phyloP scores from a whole-genome alignment of 2,888 invertebrate genomes.

The Homarus gammarus region DNA sequence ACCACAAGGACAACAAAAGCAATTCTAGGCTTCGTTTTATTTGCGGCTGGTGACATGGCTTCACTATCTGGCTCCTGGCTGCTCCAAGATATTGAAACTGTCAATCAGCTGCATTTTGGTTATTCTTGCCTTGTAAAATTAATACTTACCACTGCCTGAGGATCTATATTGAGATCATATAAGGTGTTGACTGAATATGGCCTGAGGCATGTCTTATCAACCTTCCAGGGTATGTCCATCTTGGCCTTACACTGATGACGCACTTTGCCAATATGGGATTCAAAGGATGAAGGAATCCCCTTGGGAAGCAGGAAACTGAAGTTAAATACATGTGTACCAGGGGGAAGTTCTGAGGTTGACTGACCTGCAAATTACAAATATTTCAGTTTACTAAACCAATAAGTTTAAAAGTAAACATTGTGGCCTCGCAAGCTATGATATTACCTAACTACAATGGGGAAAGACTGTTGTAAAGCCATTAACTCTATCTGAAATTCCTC shows the following conservation, averaged over 20 bases:
- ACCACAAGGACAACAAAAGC: too few species aligned
- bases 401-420: neutral
- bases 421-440: too few species aligned
- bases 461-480: neutral
- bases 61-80: too few species aligned
- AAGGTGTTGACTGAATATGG: constrained; percentile 56
- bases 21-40: too few species aligned
- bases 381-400: neutral
- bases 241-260: constrained; percentile 60
- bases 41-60: too few species aligned
- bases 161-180: constrained; percentile 39
- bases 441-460: neutral
- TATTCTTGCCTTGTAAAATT: too few species aligned
- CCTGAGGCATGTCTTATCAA: constrained; percentile 45
- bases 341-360: constrained; percentile 38
- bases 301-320: constrained; percentile 45
- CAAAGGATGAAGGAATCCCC: constrained; percentile 55
- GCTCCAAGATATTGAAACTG: too few species aligned
- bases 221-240: constrained; percentile 57
- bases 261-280: constrained; percentile 60
- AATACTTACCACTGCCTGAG: constrained; percentile 35
- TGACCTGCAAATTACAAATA: constrained; percentile 23
- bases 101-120: too few species aligned
- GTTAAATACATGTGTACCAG: constrained; percentile 55
- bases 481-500: neutral